A percentile compares a stretch with the other conserved stretches of the same genome.
phyloP scores from a whole-genome alignment of 64 coral and sea anemone species.

The Pocillopora verrucosa region DNA sequence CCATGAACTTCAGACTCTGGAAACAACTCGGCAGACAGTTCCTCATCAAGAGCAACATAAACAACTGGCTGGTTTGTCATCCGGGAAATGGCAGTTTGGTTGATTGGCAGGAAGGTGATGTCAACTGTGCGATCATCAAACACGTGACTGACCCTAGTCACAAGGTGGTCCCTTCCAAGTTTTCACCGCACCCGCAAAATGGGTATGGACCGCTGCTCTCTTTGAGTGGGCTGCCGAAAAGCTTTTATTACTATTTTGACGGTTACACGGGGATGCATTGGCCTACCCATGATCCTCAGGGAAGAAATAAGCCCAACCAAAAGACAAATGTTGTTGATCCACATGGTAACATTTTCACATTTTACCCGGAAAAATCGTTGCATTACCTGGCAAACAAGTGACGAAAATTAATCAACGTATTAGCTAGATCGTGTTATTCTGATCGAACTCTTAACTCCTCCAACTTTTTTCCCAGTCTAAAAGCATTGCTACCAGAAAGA shows the following conservation, averaged over 20 bases:
- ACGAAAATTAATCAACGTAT: too few relatives aligned
- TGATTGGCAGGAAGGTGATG: background rate
- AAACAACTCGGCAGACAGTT: conserved; percentile 33
- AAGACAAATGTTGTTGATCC: background rate
- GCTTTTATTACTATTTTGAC: conserved; percentile 26
- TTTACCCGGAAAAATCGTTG: background rate
- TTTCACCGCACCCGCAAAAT: background rate
- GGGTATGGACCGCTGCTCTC: background rate
- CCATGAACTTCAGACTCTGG: conserved; percentile 53
- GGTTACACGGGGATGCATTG: background rate
- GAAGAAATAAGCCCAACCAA: background rate
- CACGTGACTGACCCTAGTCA: conserved; percentile 4
- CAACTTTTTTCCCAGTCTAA: too few relatives aligned
- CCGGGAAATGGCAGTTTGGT: conserved; percentile 1
- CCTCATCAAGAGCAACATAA: conserved; percentile 33
- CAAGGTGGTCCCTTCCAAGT: background rate
- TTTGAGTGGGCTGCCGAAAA: background rate
- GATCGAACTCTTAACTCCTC: too few relatives aligned
- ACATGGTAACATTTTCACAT: background rate
- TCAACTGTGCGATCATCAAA: conserved; percentile 5
- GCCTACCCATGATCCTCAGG: conserved; percentile 21
- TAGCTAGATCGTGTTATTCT: too few relatives aligned
- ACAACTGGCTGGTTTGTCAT: conserved; percentile 19
- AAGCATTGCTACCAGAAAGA: too few relatives aligned
- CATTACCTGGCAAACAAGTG: too few relatives aligned